Base-by-base conservation (phyloP, 2,797 vertebrate species). In the Graptemys geographica region DNA sequence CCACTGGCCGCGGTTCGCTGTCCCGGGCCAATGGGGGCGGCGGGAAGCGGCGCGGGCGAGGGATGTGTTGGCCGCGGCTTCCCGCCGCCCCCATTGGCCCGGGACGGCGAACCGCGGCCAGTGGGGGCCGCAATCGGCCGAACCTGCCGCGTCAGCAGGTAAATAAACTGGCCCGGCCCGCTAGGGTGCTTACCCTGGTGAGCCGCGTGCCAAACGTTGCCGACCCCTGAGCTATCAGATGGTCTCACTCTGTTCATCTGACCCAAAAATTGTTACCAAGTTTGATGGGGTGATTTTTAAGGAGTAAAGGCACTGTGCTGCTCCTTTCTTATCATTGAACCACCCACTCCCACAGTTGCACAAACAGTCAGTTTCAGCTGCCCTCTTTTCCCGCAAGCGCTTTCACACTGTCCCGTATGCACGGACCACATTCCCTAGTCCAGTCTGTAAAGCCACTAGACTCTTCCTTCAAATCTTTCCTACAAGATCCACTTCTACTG, bases 341-440 rank as follows among this genome's bases (percentile, higher is more conserved):
- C 4, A 79, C 83, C 87, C 0, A 0, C 23, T 31, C 11, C 21
- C 86, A 76, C 15, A 31, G 59, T 62, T 69, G 8, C 23, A 83
- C 33, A 16, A 78, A 37, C 49, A 57, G 1, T 81, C 1, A 0
- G 19, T 59, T n/a, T 86, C 49, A 86, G 5, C 74, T 52, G 6
- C 25, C 0, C 62, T 57, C 33, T 86, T 86, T 44, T 93, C 41
- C 89, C 23, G 4, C 2, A 1, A 88, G 49, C 76, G 74, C 55
- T 83, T 91, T n/a, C 1, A 1, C 2, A 1, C 33, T 37, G 27
- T 41, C 91, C 6, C 59, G 90, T 92, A 90, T 74, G 19, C 55
- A 81, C 9, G 0, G 74, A 11, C 72, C 89, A n/a, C 0, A 0
- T 91, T 92, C 65, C 57, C 78, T 52, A 44, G 15, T 9, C 1